These are phyloP conservation scores for Drosophila mettleri DNA, from an alignment of 2,888 invertebrate species.

Conservation along the genomic window DNA sequence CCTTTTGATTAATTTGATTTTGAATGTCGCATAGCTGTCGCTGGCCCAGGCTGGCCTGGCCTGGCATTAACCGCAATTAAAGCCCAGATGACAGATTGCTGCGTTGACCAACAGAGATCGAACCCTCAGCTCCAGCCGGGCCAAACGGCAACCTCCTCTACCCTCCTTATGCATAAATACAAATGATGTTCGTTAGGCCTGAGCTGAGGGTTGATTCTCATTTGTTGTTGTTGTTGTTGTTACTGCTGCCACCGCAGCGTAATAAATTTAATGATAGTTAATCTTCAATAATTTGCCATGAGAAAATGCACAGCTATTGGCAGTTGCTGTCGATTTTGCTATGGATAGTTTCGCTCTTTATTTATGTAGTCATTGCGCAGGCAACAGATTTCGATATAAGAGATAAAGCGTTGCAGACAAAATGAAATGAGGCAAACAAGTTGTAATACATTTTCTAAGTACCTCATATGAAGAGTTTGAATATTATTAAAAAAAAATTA, in stretches of 20 bases:
- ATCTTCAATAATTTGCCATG: slow-evolving; percentile 80
- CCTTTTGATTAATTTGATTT: slow-evolving; percentile 66
- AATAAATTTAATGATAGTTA: slow-evolving; percentile 80
- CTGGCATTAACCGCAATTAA: slow-evolving; percentile 68
- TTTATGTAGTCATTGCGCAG: slow-evolving; percentile 30
- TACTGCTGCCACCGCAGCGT: slow-evolving; percentile 52
- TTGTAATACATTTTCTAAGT: no score
- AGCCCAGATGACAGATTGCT: slow-evolving; percentile 75
- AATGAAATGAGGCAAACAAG: no score
- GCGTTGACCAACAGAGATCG: slow-evolving; percentile 57
- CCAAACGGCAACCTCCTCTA: not conserved
- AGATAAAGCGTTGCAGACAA: not conserved
- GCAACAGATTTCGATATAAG: not conserved
- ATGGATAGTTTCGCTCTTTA: slow-evolving; percentile 56
- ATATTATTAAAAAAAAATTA: no score
- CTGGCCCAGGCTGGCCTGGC: slow-evolving; percentile 2
- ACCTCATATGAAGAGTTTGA: no score
- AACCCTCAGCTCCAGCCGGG: slow-evolving; percentile 52
- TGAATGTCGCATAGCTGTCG: slow-evolving; percentile 54
- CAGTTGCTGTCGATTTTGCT: slow-evolving; percentile 50
- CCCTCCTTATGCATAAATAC: slow-evolving; percentile 33
- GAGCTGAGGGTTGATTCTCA: slow-evolving; percentile 60
- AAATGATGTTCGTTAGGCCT: slow-evolving; percentile 63
- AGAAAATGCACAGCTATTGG: slow-evolving; percentile 66
- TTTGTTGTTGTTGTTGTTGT: slow-evolving; percentile 22